Evolutionary conservation across 2,888 invertebrate species (phyloP), one percentile per base, ranked within the genome.

Genomic region (Incurvaria masculella): DNA sequence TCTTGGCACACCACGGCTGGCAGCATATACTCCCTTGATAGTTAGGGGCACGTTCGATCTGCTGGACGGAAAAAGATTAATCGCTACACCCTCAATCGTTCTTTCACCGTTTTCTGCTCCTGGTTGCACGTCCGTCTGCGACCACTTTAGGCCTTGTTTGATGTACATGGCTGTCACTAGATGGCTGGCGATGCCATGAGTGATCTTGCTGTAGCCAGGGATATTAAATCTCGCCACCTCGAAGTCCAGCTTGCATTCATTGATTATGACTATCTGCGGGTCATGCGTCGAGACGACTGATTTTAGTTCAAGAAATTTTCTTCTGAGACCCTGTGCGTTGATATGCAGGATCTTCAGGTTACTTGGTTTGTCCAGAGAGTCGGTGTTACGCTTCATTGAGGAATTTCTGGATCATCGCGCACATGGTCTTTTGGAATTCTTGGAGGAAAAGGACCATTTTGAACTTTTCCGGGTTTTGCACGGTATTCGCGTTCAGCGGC

Each of bases 261-360:
- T 44, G 19, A 45, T n/a, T 45, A 45, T 20, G 4, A 45, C 20
- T 19, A 45, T 38, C 2, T 45, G 38, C 20, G 45, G 45, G 8
- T 45, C 20, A 45, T 45, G n/a, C 8, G 20, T 18, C 4, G 18
- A 18, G 19, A 20, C 20, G 19, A 33, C 33, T 33, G 19, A 38
- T 38, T 45, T 45, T 38, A 38, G 33, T n/a, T 45, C 45, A 2
- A 45, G 33, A 20, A 45, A 38, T 38, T 43, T 47, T 6, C 38
- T 16, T 42, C 42, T 46, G 26, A 46, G 41, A 2, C 42, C 46
- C 19, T 42, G 42, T 16, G 27, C 46, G 27, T 46, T 46, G 27
- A 41, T 26, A 26, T 46, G 42, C 5, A 33, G 21, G 49, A 49
- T 50, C n/a, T n/a, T n/a, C n/a, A n/a, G n/a, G n/a, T n/a, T n/a